Base-by-base conservation (phyloP, 1,140 invertebrate species). In the Calycopis cecrops region DNA sequence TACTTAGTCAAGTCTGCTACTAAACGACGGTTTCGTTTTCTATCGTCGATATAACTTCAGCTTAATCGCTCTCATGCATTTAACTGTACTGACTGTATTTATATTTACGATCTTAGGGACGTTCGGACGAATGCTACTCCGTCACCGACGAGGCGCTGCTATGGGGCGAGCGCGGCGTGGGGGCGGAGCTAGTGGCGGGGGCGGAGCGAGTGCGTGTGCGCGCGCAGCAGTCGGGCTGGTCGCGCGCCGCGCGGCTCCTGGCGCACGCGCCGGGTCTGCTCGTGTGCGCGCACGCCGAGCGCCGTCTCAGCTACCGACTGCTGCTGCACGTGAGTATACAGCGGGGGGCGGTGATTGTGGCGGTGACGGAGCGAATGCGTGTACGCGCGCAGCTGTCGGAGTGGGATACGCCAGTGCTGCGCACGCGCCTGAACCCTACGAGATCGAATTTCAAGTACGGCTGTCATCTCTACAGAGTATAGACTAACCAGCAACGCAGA, bases 151-250 rank as follows among this genome's bases (percentile, higher is more conserved):
- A 82, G 65, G 71, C 79, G 6, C 53, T 81, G 42, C 66, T 85
- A 21, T 79, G 76, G 74, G 55, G 63, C 12, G 55, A 57, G 55
- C 59, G 68, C 48, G 64, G 49, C 16, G 60, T 14, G 14, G 59
- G 21, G 10, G 71, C 64, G 10, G 69, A 62, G 48, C 62, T 28
- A 28, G 55, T 34, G 49, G 60, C 17, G 14, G 59, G 21, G 9
- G 71, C 64, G 10, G 69, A 62, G 47, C 60, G 71, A 7, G 59
- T 81, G n/a, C 65, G 78, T 1, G 68, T 85, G 44, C 72, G 79
- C 18, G 80, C 73, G 56, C 77, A 80, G 61, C 75, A 76, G 59
- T 78, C 75, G 21, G 68, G 69, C 18, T 80, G 79, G 79, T 80
- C 79, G n/a, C 70, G 79, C 9, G 69, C 76, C 6, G 59, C 66